Evolutionary conservation across 2,888 invertebrate genomes (phyloP), one percentile per base, ranked within the genome.

Genomic region (Chloromyia formosa): DNA sequence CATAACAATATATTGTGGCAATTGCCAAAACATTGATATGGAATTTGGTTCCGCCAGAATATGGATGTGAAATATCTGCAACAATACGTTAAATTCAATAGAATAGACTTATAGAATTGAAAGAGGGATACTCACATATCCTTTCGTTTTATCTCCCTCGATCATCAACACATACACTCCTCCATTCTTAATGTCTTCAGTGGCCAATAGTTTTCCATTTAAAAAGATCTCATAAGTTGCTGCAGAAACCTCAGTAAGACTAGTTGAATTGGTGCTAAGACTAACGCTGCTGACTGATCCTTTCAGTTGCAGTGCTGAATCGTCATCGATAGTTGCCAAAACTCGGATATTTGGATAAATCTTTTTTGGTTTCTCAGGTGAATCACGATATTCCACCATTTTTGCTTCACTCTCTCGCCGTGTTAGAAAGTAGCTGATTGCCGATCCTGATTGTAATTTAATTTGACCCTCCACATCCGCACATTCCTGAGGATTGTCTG

Each of bases 1-100:
- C 81, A 99, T 93, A 16, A 97, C 87, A 66, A 97, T 86, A 82
- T 97, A 97, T 83, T 98, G 98, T 0, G 98, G 98, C 20, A 98
- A 82, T 80, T 96, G 90, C 85, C 85, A 85, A 3, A 94, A 83
- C 81, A 97, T 94, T 80, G 94, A 93, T 1, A 97, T 83, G 0
- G 89, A 88, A 83, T 94, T 95, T 0, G 93, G 89, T 1, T 89
- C 85, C 0, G 93, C 92, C 35, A 74, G 82, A 14, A 81, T 20
- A 16, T 82, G 80, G 53, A 77, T 74, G 42, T 77, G 76, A 9
- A 78, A 76, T 14, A 68, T 78, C 84, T 84, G 60, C 1, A 35
- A 35, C 2, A 35, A 35, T 35, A 73, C 62, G 23, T 16, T 62
- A 27, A 60, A 54, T 5, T n/a, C n/a, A 14, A n/a, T 7, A 60